Percentiles rank a stretch among this genome's conserved stretches.
Evolutionary conservation across 2,113 vertebrate species (phyloP).

Genomic region (Lagenorhynchus albirostris): DNA sequence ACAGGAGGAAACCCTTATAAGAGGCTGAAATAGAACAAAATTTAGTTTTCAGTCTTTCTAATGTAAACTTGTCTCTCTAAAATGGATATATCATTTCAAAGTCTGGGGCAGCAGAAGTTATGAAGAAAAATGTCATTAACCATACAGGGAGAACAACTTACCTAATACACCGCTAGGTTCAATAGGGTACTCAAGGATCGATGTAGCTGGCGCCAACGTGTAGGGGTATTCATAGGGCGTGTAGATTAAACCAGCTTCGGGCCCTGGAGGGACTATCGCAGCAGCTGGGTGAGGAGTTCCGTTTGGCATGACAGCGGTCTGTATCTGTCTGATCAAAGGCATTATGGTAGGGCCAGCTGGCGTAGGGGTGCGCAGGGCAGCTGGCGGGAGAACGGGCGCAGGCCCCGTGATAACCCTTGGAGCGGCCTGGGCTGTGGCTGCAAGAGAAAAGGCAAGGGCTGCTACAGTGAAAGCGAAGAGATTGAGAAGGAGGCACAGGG

Average conservation of each 20-base stretch:
- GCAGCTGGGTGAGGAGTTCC: conserved; percentile 93
- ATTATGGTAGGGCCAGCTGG: conserved; percentile 95
- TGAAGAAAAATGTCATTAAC: neutral
- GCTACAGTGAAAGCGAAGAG: conserved; percentile 90
- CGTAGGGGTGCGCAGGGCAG: conserved; percentile 91
- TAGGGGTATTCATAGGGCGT: conserved; percentile 98
- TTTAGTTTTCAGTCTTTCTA: neutral
- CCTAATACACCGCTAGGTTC: conserved; percentile 98
- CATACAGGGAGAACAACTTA: conserved; percentile 77
- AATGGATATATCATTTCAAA: neutral
- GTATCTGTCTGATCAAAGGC: conserved; percentile 99
- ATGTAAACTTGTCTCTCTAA: neutral
- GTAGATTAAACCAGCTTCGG: conserved; percentile 97
- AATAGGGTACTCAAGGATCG: conserved; percentile 99
- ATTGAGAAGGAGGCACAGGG: conserved; percentile 84
- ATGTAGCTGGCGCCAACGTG: conserved; percentile 95
- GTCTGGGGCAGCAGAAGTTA: neutral
- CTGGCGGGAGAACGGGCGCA: conserved; percentile 91
- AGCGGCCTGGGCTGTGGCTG: conserved; percentile 93
- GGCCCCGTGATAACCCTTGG: conserved; percentile 97
- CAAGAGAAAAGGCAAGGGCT: conserved; percentile 96
- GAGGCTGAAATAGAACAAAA: neutral
- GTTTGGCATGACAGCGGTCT: conserved; percentile 95
- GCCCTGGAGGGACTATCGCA: conserved; percentile 92
- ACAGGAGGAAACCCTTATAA: neutral